A percentile compares a stretch with the other conserved stretches of the same genome.
These are phyloP conservation scores for Avahi laniger DNA, from an alignment of 2,797 vertebrate species.

Conservation along the genomic window DNA sequence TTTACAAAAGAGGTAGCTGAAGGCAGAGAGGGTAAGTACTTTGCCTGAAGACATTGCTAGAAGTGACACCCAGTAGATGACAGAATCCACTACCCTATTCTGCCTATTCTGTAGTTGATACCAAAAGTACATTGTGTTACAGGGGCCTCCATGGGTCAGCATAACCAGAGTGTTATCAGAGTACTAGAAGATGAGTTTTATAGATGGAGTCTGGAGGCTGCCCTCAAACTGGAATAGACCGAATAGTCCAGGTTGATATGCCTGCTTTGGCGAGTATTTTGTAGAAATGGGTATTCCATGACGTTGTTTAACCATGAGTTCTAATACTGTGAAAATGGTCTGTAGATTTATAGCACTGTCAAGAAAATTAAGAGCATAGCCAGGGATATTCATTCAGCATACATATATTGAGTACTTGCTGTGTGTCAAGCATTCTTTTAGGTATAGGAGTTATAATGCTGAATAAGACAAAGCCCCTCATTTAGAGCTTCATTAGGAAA, in stretches of 20 bases:
- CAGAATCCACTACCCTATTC: neutral
- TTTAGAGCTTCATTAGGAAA: neutral
- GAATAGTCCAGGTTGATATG: neutral
- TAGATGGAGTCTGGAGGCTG: neutral
- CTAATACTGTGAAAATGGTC: neutral
- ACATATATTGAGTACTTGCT: neutral
- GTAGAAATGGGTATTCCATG: neutral
- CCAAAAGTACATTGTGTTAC: neutral
- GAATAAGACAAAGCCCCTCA: neutral
- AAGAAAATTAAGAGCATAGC: neutral
- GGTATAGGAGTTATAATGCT: neutral
- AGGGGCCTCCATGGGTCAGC: neutral
- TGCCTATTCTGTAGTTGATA: neutral
- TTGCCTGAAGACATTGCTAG: neutral
- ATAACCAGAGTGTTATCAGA: constrained; percentile 17
- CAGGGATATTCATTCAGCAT: neutral
- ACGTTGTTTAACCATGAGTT: neutral
- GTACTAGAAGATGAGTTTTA: neutral
- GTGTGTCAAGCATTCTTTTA: neutral
- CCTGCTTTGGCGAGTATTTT: neutral
- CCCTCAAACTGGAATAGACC: neutral
- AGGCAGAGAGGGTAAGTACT: neutral
- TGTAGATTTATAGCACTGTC: neutral
- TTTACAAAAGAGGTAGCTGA: neutral
- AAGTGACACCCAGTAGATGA: neutral